phyloP scores from a whole-genome alignment of 2,113 vertebrate species.

The Laticauda colubrina region DNA sequence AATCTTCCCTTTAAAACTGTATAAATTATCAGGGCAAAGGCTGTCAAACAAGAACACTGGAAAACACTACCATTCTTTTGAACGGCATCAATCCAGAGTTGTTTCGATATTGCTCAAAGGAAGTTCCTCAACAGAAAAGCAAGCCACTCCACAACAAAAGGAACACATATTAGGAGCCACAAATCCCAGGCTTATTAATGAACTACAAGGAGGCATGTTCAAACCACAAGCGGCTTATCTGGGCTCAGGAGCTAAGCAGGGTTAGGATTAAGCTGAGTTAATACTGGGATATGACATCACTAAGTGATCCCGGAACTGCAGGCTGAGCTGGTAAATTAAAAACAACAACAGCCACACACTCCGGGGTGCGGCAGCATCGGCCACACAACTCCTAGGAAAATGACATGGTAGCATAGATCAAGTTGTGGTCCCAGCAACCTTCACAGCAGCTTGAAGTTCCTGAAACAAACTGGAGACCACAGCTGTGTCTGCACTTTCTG shows the following conservation, averaged over 20 bases:
- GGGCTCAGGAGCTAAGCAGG: neutral
- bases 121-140: neutral
- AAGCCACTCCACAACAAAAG: neutral
- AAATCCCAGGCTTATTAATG: neutral
- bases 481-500: too few relatives aligned
- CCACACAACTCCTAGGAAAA: too few relatives aligned
- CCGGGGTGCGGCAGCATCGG: too few relatives aligned
- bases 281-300: neutral
- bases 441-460: too few relatives aligned
- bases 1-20: neutral
- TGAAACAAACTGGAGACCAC: too few relatives aligned
- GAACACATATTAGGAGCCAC: neutral
- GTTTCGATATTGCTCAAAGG: fast-evolving
- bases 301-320: neutral
- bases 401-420: too few relatives aligned
- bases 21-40: constrained; percentile 11
- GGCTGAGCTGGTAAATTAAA: neutral
- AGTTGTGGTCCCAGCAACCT: too few relatives aligned
- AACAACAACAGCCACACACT: neutral
- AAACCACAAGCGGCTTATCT: neutral
- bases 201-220: neutral
- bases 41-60: neutral
- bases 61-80: too few relatives aligned
- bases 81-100: too few relatives aligned
- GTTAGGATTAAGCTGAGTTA: neutral